Conservation (phyloP, 2,888 invertebrate species). For the Andrena marginata region DNA sequence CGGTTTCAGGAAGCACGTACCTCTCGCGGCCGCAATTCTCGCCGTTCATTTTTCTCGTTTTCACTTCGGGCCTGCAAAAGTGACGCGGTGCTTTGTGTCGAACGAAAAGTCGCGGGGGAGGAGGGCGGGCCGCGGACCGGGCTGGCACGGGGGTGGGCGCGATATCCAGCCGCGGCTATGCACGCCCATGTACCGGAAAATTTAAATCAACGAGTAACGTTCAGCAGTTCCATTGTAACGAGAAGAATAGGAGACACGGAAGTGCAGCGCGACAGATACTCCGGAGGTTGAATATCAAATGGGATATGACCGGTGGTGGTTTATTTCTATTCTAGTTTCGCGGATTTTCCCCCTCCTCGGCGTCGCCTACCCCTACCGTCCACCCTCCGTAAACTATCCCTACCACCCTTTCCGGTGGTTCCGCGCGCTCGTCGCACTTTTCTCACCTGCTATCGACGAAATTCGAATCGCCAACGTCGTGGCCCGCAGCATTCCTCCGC, state of each 20-base stretch:
- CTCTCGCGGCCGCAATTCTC: conserved; percentile 36
- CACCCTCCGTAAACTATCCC: background rate
- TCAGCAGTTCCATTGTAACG: conserved; percentile 75
- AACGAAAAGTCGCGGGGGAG: conserved; percentile 12
- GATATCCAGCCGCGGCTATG: conserved; percentile 57
- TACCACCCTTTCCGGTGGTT: background rate
- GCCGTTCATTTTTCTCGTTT: conserved; percentile 40
- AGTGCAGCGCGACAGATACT: conserved; percentile 72
- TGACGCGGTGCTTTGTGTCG: conserved; percentile 64
- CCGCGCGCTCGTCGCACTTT: background rate
- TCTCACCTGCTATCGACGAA: background rate
- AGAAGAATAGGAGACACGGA: conserved; percentile 74
- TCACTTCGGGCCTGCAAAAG: conserved; percentile 55
- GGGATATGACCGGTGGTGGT: conserved; percentile 72
- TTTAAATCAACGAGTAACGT: conserved; percentile 75
- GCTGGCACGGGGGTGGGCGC: background rate
- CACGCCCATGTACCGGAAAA: conserved; percentile 69
- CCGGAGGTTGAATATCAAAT: conserved; percentile 76
- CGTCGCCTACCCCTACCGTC: background rate
- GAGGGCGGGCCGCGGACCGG: background rate
- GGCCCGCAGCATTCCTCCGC: background rate
- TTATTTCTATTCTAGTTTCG: conserved; percentile 68
- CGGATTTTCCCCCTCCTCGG: conserved; percentile 11
- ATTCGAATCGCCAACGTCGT: background rate
- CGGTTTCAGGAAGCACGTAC: conserved; percentile 53